Evolutionary conservation across 2,797 vertebrate species (phyloP), one percentile per base, ranked within the genome.

Genomic region (Brachyrhaphis roseni): DNA sequence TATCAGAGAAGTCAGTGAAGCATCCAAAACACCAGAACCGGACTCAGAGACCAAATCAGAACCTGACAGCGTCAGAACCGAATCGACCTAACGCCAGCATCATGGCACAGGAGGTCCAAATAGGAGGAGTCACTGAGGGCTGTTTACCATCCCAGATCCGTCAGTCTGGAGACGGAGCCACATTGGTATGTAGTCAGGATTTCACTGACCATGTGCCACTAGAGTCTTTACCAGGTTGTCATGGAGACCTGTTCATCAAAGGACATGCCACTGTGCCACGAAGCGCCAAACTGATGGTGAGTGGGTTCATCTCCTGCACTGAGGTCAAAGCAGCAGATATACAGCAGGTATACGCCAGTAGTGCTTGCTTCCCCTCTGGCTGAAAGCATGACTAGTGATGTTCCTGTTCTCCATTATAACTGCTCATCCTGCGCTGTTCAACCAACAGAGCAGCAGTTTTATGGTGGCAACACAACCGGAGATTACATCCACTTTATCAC

Each of bases 241-340:
- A 77, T 11, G 73, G 55, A 36, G 87, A 87, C 57, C 77, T 79
- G 68, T 20, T 85, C n/a, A 34, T 80, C 23, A 28, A 34, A 6
- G 82, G 87, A 34, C 78, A 66, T 36, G 43, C 71, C 16, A 8
- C 57, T 15, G 16, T 26, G 43, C 79, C 45, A 82, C 66, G 53
- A 62, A 23, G 57, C 1, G 20, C 49, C 76, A 68, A 26, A 20
- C 4, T 18, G 18, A 80, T 13, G 79, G 91, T 91, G 80, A 90
- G 87, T 78, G 20, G 70, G 6, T 28, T 53, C 23, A 20, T 12
- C 8, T 47, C 31, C 43, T n/a, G 23, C 39, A 43, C 39, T n/a
- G 10, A 70, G 39, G 36, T 5, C 20, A 70, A 5, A 41, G 39
- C 66, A 64, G 62, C 5, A 8, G 26, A 39, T 26, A 41, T n/a